Conservation (phyloP, 2,797 vertebrate genomes). For the Coregonus ussuriensis region DNA sequence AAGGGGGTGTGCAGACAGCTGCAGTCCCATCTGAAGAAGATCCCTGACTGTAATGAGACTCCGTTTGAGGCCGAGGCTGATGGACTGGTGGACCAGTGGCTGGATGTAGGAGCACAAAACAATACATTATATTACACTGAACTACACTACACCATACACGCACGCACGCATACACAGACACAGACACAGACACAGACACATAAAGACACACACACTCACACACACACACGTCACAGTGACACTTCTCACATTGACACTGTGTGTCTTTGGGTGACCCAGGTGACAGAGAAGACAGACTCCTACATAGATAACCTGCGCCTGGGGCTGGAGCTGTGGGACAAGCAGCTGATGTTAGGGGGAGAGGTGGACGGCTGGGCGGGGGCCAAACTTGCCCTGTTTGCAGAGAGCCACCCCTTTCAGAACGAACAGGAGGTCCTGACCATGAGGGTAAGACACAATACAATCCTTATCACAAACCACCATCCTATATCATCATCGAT, state of each 20-base stretch:
- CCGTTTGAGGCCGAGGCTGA: constrained; percentile 89
- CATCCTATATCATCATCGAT: not conserved
- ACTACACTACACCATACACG: not conserved
- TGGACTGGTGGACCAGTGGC: constrained; percentile 89
- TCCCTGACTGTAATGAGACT: constrained; percentile 84
- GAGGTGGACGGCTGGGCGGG: constrained; percentile 81
- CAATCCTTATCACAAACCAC: not conserved
- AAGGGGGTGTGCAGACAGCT: constrained; percentile 86
- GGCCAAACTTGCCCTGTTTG: constrained; percentile 71
- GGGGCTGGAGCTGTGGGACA: constrained; percentile 91
- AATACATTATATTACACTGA: not conserved
- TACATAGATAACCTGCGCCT: constrained; percentile 85
- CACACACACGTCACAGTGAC: not conserved
- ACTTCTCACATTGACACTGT: not conserved
- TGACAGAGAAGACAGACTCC: constrained; percentile 90
- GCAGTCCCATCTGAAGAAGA: constrained; percentile 88
- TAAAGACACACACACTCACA: not conserved
- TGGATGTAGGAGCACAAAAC: constrained; percentile 83
- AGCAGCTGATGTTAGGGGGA: constrained; percentile 81
- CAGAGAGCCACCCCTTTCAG: constrained; percentile 75
- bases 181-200: not conserved
- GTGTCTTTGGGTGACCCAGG: constrained; percentile 61
- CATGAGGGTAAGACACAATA: constrained; percentile 73
- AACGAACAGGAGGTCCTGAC: constrained; percentile 75
- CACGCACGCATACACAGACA: not conserved